Conservation (phyloP, 2,888 invertebrate species). For the Ochropleura plecta region DNA sequence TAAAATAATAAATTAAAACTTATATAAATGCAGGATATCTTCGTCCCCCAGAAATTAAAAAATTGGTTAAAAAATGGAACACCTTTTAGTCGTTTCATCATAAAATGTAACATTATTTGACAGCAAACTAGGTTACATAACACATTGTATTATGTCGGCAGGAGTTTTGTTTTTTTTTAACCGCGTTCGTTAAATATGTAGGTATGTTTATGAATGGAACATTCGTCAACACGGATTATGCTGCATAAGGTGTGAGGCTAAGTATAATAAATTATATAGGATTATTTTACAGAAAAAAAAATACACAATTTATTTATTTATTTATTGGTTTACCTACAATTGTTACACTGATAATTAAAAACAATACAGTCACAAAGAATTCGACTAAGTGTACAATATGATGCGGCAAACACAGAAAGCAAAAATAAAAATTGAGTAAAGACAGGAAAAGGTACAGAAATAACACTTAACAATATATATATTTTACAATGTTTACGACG, state of each 20-base stretch:
- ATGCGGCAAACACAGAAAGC: no score
- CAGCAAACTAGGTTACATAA: slow-evolving; percentile 7
- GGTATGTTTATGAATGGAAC: neutral
- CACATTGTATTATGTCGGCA: neutral
- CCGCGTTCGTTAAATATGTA: slow-evolving; percentile 1
- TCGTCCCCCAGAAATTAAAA: neutral
- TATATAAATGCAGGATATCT: slow-evolving; percentile 1
- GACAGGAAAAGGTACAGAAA: no score
- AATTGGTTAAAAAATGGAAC: neutral
- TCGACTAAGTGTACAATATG: no score
- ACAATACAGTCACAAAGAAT: no score
- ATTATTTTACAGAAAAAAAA: neutral
- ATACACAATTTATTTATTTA: no score
- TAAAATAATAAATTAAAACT: slow-evolving; percentile 10
- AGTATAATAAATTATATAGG: neutral
- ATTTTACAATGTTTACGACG: no score
- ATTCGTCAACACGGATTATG: neutral
- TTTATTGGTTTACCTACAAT: no score
- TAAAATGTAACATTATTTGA: slow-evolving; percentile 16
- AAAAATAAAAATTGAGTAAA: no score
- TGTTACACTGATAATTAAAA: no score
- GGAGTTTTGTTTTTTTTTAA: neutral
- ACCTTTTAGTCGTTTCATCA: neutral
- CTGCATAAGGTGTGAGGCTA: neutral
- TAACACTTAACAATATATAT: no score